phyloP scores from a whole-genome alignment of 2,797 vertebrate genomes.

The Urosaurus nigricauda region DNA sequence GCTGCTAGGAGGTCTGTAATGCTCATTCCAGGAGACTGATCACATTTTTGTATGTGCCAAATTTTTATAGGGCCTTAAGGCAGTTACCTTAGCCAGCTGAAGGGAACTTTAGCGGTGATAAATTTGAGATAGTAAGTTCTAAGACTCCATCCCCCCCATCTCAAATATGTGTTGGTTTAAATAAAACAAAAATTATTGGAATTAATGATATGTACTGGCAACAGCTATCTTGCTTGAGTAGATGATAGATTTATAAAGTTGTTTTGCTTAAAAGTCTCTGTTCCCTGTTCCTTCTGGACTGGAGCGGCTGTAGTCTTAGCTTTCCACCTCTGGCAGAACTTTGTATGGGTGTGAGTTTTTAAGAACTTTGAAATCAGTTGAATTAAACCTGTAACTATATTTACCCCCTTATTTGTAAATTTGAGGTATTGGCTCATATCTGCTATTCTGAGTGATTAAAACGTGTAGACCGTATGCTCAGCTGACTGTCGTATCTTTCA shows the following conservation, averaged over 20 bases:
- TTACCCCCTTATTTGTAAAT: not conserved
- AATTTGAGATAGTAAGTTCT: too few relatives aligned
- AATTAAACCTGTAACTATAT: too few relatives aligned
- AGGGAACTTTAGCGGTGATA: not conserved
- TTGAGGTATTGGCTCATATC: not conserved
- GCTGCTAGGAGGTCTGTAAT: not conserved
- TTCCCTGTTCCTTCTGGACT: not conserved
- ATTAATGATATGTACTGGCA: not conserved
- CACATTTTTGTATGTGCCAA: not conserved
- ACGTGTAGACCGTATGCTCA: too few relatives aligned
- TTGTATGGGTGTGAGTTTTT: not conserved
- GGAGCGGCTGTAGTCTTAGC: not conserved
- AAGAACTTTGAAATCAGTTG: not conserved
- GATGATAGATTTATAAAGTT: not conserved
- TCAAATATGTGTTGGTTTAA: too few relatives aligned
- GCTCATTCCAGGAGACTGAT: not conserved
- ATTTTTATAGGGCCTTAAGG: not conserved
- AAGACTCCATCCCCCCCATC: too few relatives aligned
- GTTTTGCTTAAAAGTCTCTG: not conserved
- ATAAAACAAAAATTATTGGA: too few relatives aligned
- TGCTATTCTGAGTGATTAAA: too few relatives aligned
- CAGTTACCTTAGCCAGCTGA: not conserved
- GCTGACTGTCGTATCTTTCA: constrained; percentile 50
- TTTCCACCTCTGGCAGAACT: not conserved
- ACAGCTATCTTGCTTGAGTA: not conserved